phyloP scores from a whole-genome alignment of 2,113 vertebrate genomes.

The Pollimyrus isidori region DNA sequence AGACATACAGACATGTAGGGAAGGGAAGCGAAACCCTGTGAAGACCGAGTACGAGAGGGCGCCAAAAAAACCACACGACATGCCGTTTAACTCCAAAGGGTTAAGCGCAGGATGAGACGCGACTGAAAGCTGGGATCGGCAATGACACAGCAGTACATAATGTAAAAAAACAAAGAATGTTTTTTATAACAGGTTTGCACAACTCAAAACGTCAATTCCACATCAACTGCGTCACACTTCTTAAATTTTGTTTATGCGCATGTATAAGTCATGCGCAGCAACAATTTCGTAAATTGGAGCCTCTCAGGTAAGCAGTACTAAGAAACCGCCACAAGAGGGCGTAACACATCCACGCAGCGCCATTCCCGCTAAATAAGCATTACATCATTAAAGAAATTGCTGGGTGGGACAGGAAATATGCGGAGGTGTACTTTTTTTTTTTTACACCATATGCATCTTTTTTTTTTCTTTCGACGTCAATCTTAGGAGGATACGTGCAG shows the following conservation, averaged over 20 bases:
- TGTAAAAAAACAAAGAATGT: not conserved
- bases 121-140: not conserved
- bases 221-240: not conserved
- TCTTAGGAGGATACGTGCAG: not conserved
- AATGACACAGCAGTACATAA: not conserved
- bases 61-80: not conserved
- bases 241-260: not conserved
- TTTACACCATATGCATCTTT: not conserved
- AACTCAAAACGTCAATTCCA: not conserved
- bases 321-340: not conserved
- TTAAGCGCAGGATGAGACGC: not conserved
- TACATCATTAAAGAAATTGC: not conserved
- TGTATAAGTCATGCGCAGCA: not conserved
- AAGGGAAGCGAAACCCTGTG: not conserved
- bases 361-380: not conserved
- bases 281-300: not conserved
- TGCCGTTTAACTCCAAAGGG: not conserved
- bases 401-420: not conserved
- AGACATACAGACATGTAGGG: not conserved
- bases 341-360: not conserved
- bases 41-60: not conserved
- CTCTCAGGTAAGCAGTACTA: not conserved
- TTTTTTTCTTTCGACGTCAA: not conserved
- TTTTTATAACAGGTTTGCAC: not conserved
- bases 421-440: not conserved